These are phyloP conservation scores for Halesus radiatus DNA, from an alignment of 1,140 invertebrate genomes.

Conservation along the genomic window DNA sequence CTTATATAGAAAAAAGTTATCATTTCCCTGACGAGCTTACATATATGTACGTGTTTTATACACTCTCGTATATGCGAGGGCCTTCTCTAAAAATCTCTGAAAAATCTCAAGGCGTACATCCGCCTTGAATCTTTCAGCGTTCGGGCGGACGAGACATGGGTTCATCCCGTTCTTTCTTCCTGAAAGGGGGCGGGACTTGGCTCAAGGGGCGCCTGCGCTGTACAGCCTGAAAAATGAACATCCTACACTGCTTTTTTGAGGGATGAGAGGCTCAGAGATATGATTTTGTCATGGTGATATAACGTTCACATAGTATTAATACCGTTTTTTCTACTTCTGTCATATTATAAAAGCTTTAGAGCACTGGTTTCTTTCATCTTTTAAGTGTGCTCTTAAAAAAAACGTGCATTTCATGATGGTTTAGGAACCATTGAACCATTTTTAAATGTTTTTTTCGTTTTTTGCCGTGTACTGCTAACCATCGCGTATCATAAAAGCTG, in stretches of 20 bases:
- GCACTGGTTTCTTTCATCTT: no score
- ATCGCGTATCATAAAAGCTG: no score
- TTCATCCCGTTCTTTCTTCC: slow-evolving; percentile 11
- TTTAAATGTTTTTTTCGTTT: no score
- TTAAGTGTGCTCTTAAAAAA: no score
- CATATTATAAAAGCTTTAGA: no score
- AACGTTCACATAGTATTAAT: not conserved
- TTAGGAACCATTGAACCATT: no score
- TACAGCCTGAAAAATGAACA: slow-evolving; percentile 20
- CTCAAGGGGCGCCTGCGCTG: not conserved
- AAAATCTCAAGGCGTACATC: slow-evolving; percentile 32
- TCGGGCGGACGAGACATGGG: not conserved
- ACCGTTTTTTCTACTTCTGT: no score
- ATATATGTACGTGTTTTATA: not conserved
- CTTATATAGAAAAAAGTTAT: no score
- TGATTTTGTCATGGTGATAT: not conserved
- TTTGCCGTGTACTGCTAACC: no score
- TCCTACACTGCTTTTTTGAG: slow-evolving; percentile 6
- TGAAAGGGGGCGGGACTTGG: slow-evolving; percentile 4
- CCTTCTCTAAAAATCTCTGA: slow-evolving; percentile 15
- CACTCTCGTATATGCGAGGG: not conserved
- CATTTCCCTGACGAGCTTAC: no score
- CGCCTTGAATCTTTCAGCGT: not conserved
- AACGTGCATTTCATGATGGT: no score
- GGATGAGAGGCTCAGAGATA: not conserved